Percentiles rank a stretch among this genome's conserved stretches.
These are phyloP conservation scores for Zophobas morio DNA, from an alignment of 1,140 invertebrate genomes.

Conservation along the genomic window DNA sequence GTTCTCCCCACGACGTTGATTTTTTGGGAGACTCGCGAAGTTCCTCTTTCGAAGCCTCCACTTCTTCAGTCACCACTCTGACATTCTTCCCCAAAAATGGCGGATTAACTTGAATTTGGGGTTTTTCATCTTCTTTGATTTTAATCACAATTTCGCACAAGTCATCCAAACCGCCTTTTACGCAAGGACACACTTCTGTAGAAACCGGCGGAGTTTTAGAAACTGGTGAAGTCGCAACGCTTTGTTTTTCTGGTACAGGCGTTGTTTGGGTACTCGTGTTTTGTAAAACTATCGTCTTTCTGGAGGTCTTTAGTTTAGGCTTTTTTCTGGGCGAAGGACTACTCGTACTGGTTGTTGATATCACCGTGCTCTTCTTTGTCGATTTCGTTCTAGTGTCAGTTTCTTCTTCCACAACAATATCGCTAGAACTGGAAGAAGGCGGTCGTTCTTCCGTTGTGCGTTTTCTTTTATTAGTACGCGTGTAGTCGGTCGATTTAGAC, in stretches of 20 bases:
- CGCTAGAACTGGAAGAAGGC: conserved; percentile 11
- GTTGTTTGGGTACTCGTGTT: conserved; percentile 65
- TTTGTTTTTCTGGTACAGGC: conserved; percentile 54
- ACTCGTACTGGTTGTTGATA: conserved; percentile 25
- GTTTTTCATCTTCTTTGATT: conserved; percentile 60
- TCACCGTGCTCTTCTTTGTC: conserved; percentile 39
- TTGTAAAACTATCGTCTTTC: conserved; percentile 59
- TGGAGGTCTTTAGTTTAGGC: conserved; percentile 13
- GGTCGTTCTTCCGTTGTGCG: conserved; percentile 44
- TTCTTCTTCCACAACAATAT: conserved; percentile 9
- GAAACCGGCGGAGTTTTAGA: neutral
- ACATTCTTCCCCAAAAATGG: conserved; percentile 12
- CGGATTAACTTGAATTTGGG: conserved; percentile 55
- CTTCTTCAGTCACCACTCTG: conserved; percentile 21
- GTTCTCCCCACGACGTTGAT: conserved; percentile 59
- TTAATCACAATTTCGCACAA: conserved; percentile 65
- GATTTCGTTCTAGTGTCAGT: conserved; percentile 34
- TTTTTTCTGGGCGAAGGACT: conserved; percentile 42
- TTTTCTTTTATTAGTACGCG: conserved; percentile 37
- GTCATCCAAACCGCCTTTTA: conserved; percentile 55
- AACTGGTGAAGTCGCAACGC: conserved; percentile 30
- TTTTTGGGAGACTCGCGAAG: conserved; percentile 35
- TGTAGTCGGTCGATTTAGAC: conserved; percentile 23
- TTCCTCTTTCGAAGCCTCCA: conserved; percentile 19
- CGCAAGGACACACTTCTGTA: conserved; percentile 53